Evolutionary conservation across 2,888 invertebrate genomes (phyloP), one percentile per base, ranked within the genome.

Genomic region (Dioctria linearis): DNA sequence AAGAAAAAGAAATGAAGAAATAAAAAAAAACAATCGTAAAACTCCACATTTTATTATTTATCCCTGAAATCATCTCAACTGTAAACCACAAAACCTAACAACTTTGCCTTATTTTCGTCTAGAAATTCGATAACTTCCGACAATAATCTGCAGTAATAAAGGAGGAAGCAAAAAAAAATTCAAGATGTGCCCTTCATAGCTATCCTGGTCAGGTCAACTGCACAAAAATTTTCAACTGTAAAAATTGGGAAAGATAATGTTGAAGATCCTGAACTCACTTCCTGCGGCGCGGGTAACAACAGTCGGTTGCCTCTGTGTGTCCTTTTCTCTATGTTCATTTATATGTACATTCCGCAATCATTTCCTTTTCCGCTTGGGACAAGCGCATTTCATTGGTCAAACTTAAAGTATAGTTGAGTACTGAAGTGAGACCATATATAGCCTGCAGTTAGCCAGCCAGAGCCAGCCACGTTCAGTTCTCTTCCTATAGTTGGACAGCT

Each of bases 121-220:
- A 51, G 69, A 69, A 37, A 69, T 69, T 69, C 69, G 69, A 69
- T 69, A 67, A 69, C 69, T 69, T 51, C 11, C 37, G 54, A 11
- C 51, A 69, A 69, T 69, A 69, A 69, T 69, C 69, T 51, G 69
- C 69, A 51, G 49, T 49, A 46, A 69, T 69, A 69, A 69, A 51
- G 3, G 37, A 25, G 5, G 6, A 69, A 69, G 42, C 37, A 61
- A 40, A 65, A 40, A 40, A 6, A 59, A 59, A 13, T 4, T 37
- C 67, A 69, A 69, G 69, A 69, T 69, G 69, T 51, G 69, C 8
- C 69, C 69, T 46, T 37, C 11, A 37, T 69, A 69, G 49, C 69
- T 69, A 49, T 51, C 25, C 51, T 39, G 69, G 49, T 37, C 39
- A 37, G 40, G 51, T 54, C 69, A 51, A 69, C 69, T 49, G 25